Evolutionary conservation across 2,888 invertebrate genomes (phyloP), one percentile per base, ranked within the genome.

Genomic region (Callyntrura sp.): DNA sequence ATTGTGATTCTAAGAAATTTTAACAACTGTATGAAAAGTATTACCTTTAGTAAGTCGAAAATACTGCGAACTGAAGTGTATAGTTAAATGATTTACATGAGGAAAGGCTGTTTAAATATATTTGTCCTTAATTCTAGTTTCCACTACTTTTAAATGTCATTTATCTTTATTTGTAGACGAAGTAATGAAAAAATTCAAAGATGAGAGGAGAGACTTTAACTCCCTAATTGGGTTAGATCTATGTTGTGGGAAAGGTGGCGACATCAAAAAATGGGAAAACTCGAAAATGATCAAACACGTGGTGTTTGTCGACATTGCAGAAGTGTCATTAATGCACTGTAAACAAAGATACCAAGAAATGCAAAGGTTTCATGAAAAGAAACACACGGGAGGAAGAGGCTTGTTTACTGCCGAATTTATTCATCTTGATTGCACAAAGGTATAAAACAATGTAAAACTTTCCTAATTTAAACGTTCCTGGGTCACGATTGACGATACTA

Each of bases 201-300:
- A 79, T 8, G 55, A 14, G 1, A 65, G 79, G 0, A 68, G 51
- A 6, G 12, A 62, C n/a, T 84, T 88, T 28, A 81, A 85, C 8
- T n/a, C 70, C 0, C 93, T 97, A 45, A 95, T 96, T 89, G 98
- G 98, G 0, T 95, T 99, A 83, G 99, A 99, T 94, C 96, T 99
- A 95, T 98, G 99, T 93, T 99, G 99, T 94, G 99, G 99, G 0
- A 99, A 99, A 95, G 99, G 99, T 23, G 99, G 99, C 0, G 99
- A 99, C 95, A 95, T 99, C 51, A 95, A 97, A n/a, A 99, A 99
- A 95, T 99, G 99, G 98, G 96, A 96, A 90, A 98, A 97, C 94
- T 92, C 91, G 8, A 97, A 96, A 82, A 95, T 96, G 90, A 97
- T 98, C 78, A 96, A 96, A 0, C 97, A 98, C 94, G 95, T 98